Conservation (phyloP, 2,113 vertebrate genomes). For the Gavia stellata region DNA sequence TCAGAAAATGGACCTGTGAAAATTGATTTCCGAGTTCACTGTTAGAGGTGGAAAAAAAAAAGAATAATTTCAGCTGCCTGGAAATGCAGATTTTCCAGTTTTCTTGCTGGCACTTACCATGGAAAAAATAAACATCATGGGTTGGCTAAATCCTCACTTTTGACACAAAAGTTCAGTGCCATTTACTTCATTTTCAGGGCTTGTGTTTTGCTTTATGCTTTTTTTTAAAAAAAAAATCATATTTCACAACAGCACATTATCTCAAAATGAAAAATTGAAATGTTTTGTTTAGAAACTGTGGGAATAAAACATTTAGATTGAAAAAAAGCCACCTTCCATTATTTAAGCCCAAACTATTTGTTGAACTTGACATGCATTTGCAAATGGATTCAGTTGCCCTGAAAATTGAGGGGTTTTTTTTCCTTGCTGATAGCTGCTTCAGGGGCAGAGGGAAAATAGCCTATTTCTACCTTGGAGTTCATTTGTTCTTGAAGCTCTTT, state of each 20-base stretch:
- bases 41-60: background rate
- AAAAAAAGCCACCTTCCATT: constrained; percentile 2
- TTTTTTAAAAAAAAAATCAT: background rate
- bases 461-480: constrained; percentile 13
- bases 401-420: background rate
- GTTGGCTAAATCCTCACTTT: background rate
- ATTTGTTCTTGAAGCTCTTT: constrained; percentile 10
- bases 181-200: background rate
- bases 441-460: background rate
- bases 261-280: constrained; percentile 36
- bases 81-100: constrained; percentile 50
- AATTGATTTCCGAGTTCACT: constrained; percentile 21
- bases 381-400: constrained; percentile 29
- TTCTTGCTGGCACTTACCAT: background rate
- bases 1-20: constrained; percentile 23
- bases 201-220: background rate
- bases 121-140: background rate
- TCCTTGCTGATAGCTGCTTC: background rate
- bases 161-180: background rate
- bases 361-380: background rate
- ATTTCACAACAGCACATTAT: background rate
- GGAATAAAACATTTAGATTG: constrained; percentile 36
- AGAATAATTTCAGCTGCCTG: constrained; percentile 27
- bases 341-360: constrained; percentile 29
- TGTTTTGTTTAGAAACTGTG: constrained; percentile 12